Evolutionary conservation across 2,888 invertebrate species (phyloP).

Genomic region (Erpobdella octoculata): DNA sequence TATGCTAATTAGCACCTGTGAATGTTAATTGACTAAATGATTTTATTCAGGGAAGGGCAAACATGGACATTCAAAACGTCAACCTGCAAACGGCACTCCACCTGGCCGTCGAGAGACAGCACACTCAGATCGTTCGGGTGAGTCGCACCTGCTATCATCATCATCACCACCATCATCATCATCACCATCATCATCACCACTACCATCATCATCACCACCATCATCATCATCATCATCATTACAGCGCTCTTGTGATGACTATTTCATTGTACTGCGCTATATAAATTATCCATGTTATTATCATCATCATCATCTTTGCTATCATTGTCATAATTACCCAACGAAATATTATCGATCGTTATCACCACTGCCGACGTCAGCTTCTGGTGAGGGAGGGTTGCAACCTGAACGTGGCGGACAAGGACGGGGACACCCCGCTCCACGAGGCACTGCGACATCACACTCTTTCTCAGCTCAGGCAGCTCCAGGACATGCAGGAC

Average conservation of each 20-base stretch:
- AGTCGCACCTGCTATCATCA: slow-evolving; percentile 41
- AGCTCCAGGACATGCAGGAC: slow-evolving; percentile 78
- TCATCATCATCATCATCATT: background rate
- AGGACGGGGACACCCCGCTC: slow-evolving; percentile 80
- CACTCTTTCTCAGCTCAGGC: slow-evolving; percentile 85
- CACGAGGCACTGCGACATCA: slow-evolving; percentile 90
- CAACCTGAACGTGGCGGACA: slow-evolving; percentile 88
- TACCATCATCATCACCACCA: background rate
- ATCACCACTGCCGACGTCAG: slow-evolving; percentile 49
- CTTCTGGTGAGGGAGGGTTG: slow-evolving; percentile 83
- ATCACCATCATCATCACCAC: slow-evolving; percentile 58
- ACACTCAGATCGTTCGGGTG: slow-evolving; percentile 89
- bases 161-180: slow-evolving; percentile 2
- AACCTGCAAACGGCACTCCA: slow-evolving; percentile 69
- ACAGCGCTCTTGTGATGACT: background rate
- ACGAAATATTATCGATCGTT: background rate
- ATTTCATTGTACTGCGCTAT: too few relatives aligned
- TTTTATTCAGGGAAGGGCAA: slow-evolving; percentile 66
- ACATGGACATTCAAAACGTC: slow-evolving; percentile 89
- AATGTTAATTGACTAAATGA: background rate
- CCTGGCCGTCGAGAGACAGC: slow-evolving; percentile 89
- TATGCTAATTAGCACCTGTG: background rate
- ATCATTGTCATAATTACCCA: background rate
- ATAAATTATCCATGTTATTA: too few relatives aligned
- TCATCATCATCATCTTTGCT: background rate